Evolutionary conservation across 2,888 invertebrate species (phyloP).

Genomic region (Nipponacmea schrenckii): DNA sequence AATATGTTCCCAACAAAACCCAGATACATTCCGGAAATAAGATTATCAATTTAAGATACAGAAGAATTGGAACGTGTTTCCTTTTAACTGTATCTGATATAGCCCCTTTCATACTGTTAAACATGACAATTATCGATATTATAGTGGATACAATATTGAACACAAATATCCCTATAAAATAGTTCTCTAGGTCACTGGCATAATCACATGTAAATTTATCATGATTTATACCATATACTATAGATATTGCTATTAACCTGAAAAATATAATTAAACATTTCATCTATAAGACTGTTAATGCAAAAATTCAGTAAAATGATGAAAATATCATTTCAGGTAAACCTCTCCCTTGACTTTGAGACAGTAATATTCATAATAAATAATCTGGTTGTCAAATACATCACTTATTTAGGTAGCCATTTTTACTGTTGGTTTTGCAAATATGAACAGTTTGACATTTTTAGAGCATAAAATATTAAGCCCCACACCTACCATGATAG

Average conservation of each 20-base stretch:
- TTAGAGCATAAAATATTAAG: too few relatives aligned
- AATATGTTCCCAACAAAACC: constrained; percentile 84
- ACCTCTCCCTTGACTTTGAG: too few relatives aligned
- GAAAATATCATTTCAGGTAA: background rate
- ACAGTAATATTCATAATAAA: too few relatives aligned
- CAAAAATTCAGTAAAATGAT: constrained; percentile 13
- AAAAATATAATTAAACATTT: constrained; percentile 34
- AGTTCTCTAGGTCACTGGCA: constrained; percentile 79
- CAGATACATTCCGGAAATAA: constrained; percentile 82
- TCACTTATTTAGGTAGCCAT: too few relatives aligned
- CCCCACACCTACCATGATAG: constrained; percentile 67
- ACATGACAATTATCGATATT: constrained; percentile 61
- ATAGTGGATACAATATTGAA: constrained; percentile 62
- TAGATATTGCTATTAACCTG: constrained; percentile 77
- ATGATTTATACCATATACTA: constrained; percentile 74
- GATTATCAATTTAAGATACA: constrained; percentile 79
- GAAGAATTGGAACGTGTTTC: constrained; percentile 77
- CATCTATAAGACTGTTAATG: constrained; percentile 7
- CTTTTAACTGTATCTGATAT: constrained; percentile 81
- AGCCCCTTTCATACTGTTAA: constrained; percentile 74
- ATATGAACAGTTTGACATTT: too few relatives aligned
- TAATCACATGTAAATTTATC: constrained; percentile 77
- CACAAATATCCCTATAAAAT: constrained; percentile 74
- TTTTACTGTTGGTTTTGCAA: too few relatives aligned
- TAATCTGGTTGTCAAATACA: too few relatives aligned